Evolutionary conservation across 35 echinoderm and acorn worm genomes (phyloP), one percentile per base, ranked within the genome.

Genomic region (Ophioderma brevispina): DNA sequence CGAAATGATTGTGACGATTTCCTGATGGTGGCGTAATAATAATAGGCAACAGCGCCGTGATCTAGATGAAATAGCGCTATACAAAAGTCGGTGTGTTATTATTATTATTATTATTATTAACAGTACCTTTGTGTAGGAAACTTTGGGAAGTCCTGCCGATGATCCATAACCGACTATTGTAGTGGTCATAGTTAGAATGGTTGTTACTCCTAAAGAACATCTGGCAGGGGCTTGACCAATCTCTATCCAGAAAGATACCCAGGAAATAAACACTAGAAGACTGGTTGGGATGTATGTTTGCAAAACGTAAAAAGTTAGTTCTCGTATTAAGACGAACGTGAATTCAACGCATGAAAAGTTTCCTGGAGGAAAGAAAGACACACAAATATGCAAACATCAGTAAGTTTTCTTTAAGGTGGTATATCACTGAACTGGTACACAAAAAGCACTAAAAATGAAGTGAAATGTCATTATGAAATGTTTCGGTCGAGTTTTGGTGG

Each of bases 211-310:
- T n/a, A 96, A 83, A 11, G 94, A 96, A 31, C 92, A 91, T 55
- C 94, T 38, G 18, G 94, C 94, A 37, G 94, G 86, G 28, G 94
- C 94, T 46, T 96, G 94, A 14, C 91, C 90, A 41, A 96, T 93
- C 40, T 96, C 94, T 35, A 96, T 96, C 94, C 94, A 96, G 78
- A 96, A 96, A 34, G 94, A 96, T 25, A 96, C 94, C 94, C 94
- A 96, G 0, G 90, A 92, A 40, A 96, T 96, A 31, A 93, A 76
- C 19, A 96, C 94, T 52, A 96, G 87, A 56, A 96, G 87, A 39
- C 86, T 81, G 33, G 81, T 92, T 30, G 94, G 94, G 35, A 96
- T 92, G 78, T 92, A 96, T 88, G 94, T 92, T 82, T 96, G 94
- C 0, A 96, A 82, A 37, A 96, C 87, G 75, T 96, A 96, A 77